These are phyloP conservation scores for Sylvia atricapilla DNA, from an alignment of 2,113 vertebrate species.

Conservation along the genomic window DNA sequence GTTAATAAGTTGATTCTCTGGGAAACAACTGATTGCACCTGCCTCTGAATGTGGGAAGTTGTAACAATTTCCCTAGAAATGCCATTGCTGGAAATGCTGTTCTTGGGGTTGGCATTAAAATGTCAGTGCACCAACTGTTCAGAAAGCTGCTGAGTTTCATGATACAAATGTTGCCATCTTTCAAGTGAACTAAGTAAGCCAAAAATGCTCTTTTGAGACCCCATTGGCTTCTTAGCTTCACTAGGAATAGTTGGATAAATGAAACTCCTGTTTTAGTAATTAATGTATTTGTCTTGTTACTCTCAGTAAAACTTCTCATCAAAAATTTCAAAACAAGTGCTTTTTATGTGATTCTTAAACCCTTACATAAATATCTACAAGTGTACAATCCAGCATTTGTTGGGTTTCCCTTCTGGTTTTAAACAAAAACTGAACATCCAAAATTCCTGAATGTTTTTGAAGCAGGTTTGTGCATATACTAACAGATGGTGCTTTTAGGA, in stretches of 20 bases:
- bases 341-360: background rate
- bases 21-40: background rate
- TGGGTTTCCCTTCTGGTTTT: background rate
- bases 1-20: background rate
- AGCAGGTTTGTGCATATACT: background rate
- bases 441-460: background rate
- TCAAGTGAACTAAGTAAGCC: background rate
- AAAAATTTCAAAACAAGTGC: background rate
- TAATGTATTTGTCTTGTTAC: background rate
- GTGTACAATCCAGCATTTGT: background rate
- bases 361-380: background rate
- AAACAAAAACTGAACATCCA: background rate
- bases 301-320: background rate
- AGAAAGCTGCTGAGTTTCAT: constrained; percentile 2
- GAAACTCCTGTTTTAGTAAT: background rate
- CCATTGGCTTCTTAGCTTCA: background rate
- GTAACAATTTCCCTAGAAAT: background rate
- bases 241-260: background rate
- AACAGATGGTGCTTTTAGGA: constrained; percentile 33
- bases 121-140: constrained; percentile 20
- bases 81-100: background rate
- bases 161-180: background rate
- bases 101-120: constrained; percentile 29
- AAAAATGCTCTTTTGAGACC: constrained; percentile 8
- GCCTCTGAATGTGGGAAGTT: background rate